Conservation (phyloP, 1,140 invertebrate species). For the Babylonia areolata region DNA sequence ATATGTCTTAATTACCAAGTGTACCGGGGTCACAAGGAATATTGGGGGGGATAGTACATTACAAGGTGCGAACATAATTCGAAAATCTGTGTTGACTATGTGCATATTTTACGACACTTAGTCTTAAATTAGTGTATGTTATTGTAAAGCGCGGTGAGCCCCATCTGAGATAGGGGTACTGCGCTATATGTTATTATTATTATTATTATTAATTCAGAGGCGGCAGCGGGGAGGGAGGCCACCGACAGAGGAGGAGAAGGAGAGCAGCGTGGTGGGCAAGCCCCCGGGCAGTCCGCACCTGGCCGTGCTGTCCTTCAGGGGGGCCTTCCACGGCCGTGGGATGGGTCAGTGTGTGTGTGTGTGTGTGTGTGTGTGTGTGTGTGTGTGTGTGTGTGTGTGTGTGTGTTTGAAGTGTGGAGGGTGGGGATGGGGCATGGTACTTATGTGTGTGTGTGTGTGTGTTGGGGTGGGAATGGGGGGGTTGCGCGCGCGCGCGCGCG, state of each 20-base stretch:
- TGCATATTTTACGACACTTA: no score
- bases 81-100: no score
- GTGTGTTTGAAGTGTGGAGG: not conserved
- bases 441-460: not conserved
- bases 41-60: no score
- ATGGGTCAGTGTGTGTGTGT: constrained; percentile 66
- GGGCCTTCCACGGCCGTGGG: constrained; percentile 80
- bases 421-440: no score
- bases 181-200: no score
- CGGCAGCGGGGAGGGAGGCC: constrained; percentile 81
- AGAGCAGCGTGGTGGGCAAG: constrained; percentile 89
- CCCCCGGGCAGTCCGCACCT: constrained; percentile 89
- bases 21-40: no score
- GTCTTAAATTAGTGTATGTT: no score
- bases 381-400: not conserved
- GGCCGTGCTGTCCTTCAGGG: constrained; percentile 92
- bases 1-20: no score
- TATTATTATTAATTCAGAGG: no score
- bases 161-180: no score
- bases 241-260: constrained; percentile 87
- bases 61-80: no score
- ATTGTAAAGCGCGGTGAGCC: no score
- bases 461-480: constrained; percentile 43
- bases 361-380: not conserved
- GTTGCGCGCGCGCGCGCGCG: constrained; percentile 43